Conservation (phyloP, 2,113 vertebrate species). For the Gymnocephalus cernua region DNA sequence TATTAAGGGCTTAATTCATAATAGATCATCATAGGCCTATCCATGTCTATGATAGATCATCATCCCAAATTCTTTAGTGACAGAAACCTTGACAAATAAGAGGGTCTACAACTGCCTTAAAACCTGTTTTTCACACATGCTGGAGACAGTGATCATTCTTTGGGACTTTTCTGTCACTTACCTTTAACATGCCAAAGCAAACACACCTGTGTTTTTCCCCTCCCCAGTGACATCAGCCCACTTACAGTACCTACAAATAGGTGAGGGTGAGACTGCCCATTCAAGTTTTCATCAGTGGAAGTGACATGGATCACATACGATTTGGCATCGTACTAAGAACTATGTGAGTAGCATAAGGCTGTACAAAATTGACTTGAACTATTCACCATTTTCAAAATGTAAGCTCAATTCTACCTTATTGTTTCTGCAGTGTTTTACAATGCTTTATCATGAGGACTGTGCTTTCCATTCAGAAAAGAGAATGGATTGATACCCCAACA, state of each 20-base stretch:
- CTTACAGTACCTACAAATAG: constrained; percentile 50
- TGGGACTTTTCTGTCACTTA: constrained; percentile 37
- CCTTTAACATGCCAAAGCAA: constrained; percentile 57
- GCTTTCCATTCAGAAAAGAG: constrained; percentile 58
- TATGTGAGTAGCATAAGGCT: constrained; percentile 34
- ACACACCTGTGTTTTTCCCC: constrained; percentile 66
- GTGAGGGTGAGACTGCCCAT: not conserved
- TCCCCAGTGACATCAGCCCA: constrained; percentile 3
- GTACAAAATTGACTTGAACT: not conserved
- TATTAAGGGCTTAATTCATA: not conserved
- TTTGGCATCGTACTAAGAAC: not conserved
- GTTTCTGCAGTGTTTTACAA: constrained; percentile 48
- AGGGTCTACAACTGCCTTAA: not conserved
- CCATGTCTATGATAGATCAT: too few species aligned
- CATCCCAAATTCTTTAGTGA: not conserved
- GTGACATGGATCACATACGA: constrained; percentile 12
- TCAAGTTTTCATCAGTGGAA: not conserved
- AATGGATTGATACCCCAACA: constrained; percentile 51
- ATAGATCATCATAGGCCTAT: too few species aligned
- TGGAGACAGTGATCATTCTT: constrained; percentile 24
- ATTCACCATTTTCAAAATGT: not conserved
- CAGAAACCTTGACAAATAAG: not conserved
- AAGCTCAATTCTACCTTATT: not conserved
- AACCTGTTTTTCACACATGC: constrained; percentile 6
- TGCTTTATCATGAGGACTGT: constrained; percentile 28